Base-by-base conservation (phyloP, 2,113 vertebrate species). In the Chitala chitala region DNA sequence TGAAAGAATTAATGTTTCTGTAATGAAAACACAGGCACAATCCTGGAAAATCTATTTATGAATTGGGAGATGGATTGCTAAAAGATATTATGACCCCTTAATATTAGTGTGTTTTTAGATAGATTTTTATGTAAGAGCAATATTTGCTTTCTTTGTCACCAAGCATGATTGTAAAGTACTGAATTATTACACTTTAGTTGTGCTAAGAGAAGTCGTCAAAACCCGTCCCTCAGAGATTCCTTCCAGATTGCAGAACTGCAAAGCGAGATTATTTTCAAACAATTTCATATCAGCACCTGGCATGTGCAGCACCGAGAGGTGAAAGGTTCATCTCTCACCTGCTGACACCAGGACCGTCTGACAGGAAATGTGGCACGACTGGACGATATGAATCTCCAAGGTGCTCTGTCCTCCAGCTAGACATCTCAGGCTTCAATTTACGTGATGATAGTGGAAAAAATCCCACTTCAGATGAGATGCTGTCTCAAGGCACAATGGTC, bases 241-340 rank as follows among this genome's bases (percentile, higher is more conserved):
- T 69, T 69, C 44, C 48, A 69, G 46, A 69, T 69, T 31, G 36
- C 15, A 26, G 68, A 51, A 31, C 44, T 69, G 48, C 24, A 69
- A 69, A 69, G 36, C 26, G 24, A 51, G 68, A 69, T 69, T 69
- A 53, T 69, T 69, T 69, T 69, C 68, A 53, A 53, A 69, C 68
- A 69, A 48, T 69, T 53, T 69, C 68, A 69, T 69, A 69, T 69
- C 68, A 36, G 46, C 68, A 46, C 29, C 68, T 69, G 48, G 24
- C 68, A 69, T 48, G 64, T 68, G 64, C 64, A 31, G 42, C 40
- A 17, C 13, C 8, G 64, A 24, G 33, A 36, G 68, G 44, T 51
- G 68, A 53, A 33, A 53, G 68, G 68, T 69, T 53, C 68, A 69
- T 69, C 68, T 69, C 46, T 69, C 68, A 53, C 68, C 68, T 69